These are phyloP conservation scores for Scaptomyza montana DNA, from an alignment of 1,140 invertebrate species.

Conservation along the genomic window DNA sequence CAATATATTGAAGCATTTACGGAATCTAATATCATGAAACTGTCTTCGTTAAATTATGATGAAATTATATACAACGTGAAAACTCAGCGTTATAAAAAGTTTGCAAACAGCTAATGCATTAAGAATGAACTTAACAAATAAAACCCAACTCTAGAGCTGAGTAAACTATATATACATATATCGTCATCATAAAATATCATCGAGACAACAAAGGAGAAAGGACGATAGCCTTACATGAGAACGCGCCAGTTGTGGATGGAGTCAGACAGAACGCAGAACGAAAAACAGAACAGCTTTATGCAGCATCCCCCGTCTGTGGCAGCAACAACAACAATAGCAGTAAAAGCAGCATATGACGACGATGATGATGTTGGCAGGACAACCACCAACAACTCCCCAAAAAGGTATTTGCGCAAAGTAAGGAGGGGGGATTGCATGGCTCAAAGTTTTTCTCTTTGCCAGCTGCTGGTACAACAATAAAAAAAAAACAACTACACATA, in stretches of 20 bases:
- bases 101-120: conserved; percentile 38
- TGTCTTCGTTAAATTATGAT: conserved; percentile 2
- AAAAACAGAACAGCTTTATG: conserved; percentile 52
- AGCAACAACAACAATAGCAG: background rate
- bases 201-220: conserved; percentile 71
- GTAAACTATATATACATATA: conserved; percentile 12
- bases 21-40: conserved; percentile 31
- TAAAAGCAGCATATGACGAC: conserved; percentile 31
- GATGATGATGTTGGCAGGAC: conserved; percentile 1
- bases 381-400: conserved; percentile 37
- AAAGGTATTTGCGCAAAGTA: conserved; percentile 23
- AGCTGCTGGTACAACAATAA: conserved; percentile 11
- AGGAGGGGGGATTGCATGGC: conserved; percentile 52
- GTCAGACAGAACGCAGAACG: conserved; percentile 50
- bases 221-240: conserved; percentile 21
- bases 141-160: conserved; percentile 19
- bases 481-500: background rate
- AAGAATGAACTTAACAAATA: conserved; percentile 54
- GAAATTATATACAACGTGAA: background rate
- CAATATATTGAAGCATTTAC: conserved; percentile 14
- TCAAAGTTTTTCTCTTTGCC: conserved; percentile 39
- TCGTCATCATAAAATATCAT: conserved; percentile 40
- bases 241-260: conserved; percentile 48
- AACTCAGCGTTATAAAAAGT: conserved; percentile 15
- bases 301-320: conserved; percentile 49